A percentile compares a stretch with the other conserved stretches of the same genome.
Evolutionary conservation across 2,113 vertebrate species (phyloP).

Genomic region (Aleadryas rufinucha): DNA sequence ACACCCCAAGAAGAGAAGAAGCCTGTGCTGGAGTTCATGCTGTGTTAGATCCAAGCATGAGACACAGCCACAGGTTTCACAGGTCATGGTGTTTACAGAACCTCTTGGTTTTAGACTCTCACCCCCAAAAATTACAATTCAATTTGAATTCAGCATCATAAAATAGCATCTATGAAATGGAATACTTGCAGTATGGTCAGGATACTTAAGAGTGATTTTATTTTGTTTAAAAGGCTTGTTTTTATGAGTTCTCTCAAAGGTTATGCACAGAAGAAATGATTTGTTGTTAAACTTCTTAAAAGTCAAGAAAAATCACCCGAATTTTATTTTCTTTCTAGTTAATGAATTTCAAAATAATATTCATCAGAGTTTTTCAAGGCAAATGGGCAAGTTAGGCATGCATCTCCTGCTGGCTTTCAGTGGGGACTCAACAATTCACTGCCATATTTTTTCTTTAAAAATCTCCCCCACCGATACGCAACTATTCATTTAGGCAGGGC

Average conservation of each 20-base stretch:
- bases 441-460: conserved; percentile 1
- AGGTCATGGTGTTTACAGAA: background rate
- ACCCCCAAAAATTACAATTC: background rate
- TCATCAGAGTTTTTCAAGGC: background rate
- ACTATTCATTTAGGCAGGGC: background rate
- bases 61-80: background rate
- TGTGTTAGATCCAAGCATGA: background rate
- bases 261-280: background rate
- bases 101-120: background rate
- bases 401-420: conserved; percentile 29
- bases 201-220: background rate
- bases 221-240: background rate
- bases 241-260: background rate
- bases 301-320: background rate
- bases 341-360: conserved; percentile 10
- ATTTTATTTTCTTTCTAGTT: conserved; percentile 6
- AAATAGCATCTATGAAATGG: background rate
- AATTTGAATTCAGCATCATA: background rate
- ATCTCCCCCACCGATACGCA: background rate
- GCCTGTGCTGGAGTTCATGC: background rate
- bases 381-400: background rate
- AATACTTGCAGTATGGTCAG: background rate
- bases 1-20: background rate
- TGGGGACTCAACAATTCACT: conserved; percentile 1
- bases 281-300: background rate